Evolutionary conservation across 92 coral and sea anemone genomes (phyloP), one percentile per base, ranked within the genome.

Genomic region (Umimayanthus kanabou): DNA sequence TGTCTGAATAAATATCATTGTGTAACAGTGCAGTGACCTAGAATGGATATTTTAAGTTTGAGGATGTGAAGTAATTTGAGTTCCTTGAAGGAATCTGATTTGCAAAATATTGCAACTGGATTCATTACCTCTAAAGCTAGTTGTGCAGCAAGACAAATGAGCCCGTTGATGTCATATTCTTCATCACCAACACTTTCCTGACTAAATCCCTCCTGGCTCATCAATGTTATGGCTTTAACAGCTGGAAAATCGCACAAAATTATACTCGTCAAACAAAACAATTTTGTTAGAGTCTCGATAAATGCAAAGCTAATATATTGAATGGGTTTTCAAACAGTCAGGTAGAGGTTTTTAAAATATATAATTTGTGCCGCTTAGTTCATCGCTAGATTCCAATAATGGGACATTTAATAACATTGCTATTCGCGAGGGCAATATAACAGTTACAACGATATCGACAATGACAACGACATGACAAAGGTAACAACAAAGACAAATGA

Each of bases 121-220:
- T 8, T 20, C 66, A 61, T 67, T 89, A 97, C 99, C 98, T 97
- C 98, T 9, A 97, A 90, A 69, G 99, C 96, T 57, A 95, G 85
- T 88, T 97, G 99, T 28, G 98, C 99, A 26, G 98, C 98, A 65
- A 97, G 90, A 77, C 99, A 97, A 40, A 95, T 93, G 67, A 97
- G 91, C 43, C 94, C 96, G 71, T 97, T 94, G 18, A 90, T 87
- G 42, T 91, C 93, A 40, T 88, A 85, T 18, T 90, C 95, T 57
- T 90, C 95, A 81, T 88, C 91, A 47, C 49, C 83, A 77, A 69
- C 82, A 61, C 77, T 79, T 43, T 94, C 92, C 6, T 82, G 70
- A 58, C 89, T 88, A 4, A 89, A 82, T 6, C 87, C 94, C 39
- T 84, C 90, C 40, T 94, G 96, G 77, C 96, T 97, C 94, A 97